Conservation (phyloP, 2,888 invertebrate species). For the Nowickia ferox region DNA sequence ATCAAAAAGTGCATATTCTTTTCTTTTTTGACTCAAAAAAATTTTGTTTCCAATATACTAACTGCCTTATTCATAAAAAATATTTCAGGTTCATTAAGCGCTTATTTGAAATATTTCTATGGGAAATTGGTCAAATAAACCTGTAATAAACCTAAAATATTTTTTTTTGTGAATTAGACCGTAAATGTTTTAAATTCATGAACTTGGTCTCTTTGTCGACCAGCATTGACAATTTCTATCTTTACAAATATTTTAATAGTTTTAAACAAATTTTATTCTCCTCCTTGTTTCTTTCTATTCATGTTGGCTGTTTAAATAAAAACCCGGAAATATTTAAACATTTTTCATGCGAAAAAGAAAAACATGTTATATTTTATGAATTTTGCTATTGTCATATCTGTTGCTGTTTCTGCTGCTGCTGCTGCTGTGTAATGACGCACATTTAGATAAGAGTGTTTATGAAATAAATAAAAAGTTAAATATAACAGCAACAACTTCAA, state of each 20-base stretch:
- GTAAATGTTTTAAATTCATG: no score
- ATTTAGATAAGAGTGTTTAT: conserved; percentile 78
- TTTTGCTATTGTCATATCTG: conserved; percentile 69
- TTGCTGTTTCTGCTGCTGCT: conserved; percentile 52
- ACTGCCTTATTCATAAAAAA: no score
- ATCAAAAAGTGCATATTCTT: no score
- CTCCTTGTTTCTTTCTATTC: conserved; percentile 8
- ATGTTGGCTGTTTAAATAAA: conserved; percentile 74
- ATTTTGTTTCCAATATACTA: no score
- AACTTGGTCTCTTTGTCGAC: no score
- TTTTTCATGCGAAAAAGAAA: conserved; percentile 75
- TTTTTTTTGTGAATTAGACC: no score
- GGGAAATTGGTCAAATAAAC: no score
- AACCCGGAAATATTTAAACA: conserved; percentile 81
- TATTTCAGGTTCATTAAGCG: no score
- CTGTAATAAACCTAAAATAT: no score
- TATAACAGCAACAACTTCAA: conserved; percentile 21
- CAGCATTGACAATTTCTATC: no score
- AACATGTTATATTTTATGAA: conserved; percentile 74
- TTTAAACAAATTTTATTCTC: conserved; percentile 67
- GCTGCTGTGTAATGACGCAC: conserved; percentile 79
- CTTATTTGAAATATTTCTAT: no score
- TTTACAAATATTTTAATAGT: not conserved
- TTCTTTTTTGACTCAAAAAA: no score
- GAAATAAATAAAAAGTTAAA: conserved; percentile 42